These are phyloP conservation scores for Phalacrocorax carbo DNA, from an alignment of 2,113 vertebrate species.

Conservation along the genomic window DNA sequence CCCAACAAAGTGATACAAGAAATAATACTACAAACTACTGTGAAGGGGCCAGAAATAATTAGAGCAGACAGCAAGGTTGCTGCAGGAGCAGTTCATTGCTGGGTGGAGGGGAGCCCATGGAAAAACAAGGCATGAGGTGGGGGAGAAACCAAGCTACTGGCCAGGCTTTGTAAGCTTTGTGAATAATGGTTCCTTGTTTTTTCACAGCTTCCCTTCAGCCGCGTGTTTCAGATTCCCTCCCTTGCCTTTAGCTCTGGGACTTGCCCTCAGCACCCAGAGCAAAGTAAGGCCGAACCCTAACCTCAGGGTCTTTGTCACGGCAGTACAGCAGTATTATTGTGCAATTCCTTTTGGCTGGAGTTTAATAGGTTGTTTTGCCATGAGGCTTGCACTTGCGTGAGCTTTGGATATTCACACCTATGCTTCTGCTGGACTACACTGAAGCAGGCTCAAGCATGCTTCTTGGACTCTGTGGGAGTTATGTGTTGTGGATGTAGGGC, in stretches of 20 bases:
- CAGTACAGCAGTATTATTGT: not conserved
- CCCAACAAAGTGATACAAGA: not conserved
- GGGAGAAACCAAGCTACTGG: not conserved
- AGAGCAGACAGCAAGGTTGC: not conserved
- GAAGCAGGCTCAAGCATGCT: not conserved
- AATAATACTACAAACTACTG: not conserved
- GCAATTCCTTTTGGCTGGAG: not conserved
- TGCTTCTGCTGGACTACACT: not conserved
- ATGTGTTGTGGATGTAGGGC: fast-evolving
- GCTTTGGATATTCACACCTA: fast-evolving
- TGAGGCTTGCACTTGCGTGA: not conserved
- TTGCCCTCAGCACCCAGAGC: not conserved
- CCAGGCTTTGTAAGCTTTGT: not conserved
- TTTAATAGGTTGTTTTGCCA: not conserved
- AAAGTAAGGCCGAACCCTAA: not conserved
- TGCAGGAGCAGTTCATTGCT: not conserved
- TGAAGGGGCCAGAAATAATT: not conserved
- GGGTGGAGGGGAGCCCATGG: not conserved
- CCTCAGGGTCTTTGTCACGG: not conserved
- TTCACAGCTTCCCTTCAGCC: not conserved
- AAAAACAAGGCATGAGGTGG: not conserved
- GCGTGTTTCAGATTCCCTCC: not conserved
- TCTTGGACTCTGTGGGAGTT: not conserved
- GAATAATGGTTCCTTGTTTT: not conserved
- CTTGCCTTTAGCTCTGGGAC: not conserved